Evolutionary conservation across 1,140 invertebrate genomes (phyloP).

Genomic region (Pogonomyrmex barbatus): DNA sequence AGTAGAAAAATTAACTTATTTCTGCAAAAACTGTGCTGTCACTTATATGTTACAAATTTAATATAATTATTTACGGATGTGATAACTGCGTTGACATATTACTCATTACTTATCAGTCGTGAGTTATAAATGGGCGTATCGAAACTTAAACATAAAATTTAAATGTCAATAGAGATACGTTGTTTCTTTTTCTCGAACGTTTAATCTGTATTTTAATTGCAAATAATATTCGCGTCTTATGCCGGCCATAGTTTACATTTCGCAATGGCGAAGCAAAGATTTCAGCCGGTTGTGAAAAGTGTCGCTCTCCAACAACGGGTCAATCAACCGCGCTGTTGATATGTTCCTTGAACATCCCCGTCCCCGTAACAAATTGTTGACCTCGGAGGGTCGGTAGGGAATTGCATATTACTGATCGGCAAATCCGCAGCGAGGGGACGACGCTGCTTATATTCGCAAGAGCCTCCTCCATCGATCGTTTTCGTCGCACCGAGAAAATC

Average conservation of each 20-base stretch:
- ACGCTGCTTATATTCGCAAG: slow-evolving; percentile 53
- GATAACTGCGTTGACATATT: neutral
- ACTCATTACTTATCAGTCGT: neutral
- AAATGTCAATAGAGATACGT: neutral
- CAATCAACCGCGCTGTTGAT: slow-evolving; percentile 73
- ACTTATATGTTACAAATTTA: neutral
- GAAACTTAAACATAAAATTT: neutral
- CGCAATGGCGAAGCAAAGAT: neutral
- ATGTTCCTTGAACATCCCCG: slow-evolving; percentile 67
- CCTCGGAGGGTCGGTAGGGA: slow-evolving; percentile 71
- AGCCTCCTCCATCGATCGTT: slow-evolving; percentile 54
- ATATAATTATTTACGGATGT: neutral
- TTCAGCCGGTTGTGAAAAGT: slow-evolving; percentile 13
- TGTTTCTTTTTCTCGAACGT: neutral
- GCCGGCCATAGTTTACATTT: neutral
- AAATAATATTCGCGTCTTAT: slow-evolving; percentile 27
- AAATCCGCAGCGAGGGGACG: slow-evolving; percentile 63
- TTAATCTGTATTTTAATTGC: neutral
- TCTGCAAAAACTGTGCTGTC: too few relatives aligned
- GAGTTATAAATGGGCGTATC: neutral
- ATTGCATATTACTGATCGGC: slow-evolving; percentile 66
- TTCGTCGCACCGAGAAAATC: slow-evolving; percentile 59
- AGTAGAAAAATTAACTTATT: too few relatives aligned
- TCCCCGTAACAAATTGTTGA: slow-evolving; percentile 75
- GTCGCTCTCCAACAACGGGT: slow-evolving; percentile 59